Percentiles rank a stretch among this genome's conserved stretches.
Evolutionary conservation across 2,797 vertebrate genomes (phyloP).

Genomic region (Acipenser ruthenus): DNA sequence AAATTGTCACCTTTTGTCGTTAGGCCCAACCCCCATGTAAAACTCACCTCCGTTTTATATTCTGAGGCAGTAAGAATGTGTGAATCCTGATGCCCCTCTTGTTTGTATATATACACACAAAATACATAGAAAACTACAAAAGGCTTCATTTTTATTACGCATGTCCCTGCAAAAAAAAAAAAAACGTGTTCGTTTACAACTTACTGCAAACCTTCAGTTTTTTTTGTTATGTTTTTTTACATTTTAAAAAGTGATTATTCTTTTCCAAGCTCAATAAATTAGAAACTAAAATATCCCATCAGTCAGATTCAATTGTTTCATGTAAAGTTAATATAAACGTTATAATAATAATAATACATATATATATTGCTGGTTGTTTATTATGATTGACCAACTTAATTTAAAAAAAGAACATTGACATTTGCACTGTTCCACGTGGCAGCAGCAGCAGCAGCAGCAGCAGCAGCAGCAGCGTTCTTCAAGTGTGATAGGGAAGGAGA

Average conservation of each 20-base stretch:
- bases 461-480: slow-evolving; percentile 46
- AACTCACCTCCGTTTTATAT: too few species aligned
- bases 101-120: neutral
- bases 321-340: slow-evolving; percentile 34
- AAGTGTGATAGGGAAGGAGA: slow-evolving; percentile 21
- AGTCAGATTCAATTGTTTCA: slow-evolving; percentile 33
- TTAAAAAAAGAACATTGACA: slow-evolving; percentile 29
- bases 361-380: slow-evolving; percentile 5
- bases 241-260: slow-evolving; percentile 35
- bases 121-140: neutral
- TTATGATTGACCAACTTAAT: neutral
- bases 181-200: slow-evolving; percentile 15
- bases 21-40: too few species aligned
- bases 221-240: slow-evolving; percentile 14
- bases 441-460: slow-evolving; percentile 50
- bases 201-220: slow-evolving; percentile 26
- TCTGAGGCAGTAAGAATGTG: too few species aligned
- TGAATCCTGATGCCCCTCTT: too few species aligned
- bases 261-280: slow-evolving; percentile 47
- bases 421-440: slow-evolving; percentile 41
- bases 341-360: slow-evolving; percentile 9
- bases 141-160: neutral
- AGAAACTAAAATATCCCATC: slow-evolving; percentile 50
- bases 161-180: slow-evolving; percentile 26
- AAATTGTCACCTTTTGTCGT: too few species aligned